Evolutionary conservation across 2,888 invertebrate species (phyloP), one percentile per base, ranked within the genome.

Genomic region (Drosophila sordidapex): DNA sequence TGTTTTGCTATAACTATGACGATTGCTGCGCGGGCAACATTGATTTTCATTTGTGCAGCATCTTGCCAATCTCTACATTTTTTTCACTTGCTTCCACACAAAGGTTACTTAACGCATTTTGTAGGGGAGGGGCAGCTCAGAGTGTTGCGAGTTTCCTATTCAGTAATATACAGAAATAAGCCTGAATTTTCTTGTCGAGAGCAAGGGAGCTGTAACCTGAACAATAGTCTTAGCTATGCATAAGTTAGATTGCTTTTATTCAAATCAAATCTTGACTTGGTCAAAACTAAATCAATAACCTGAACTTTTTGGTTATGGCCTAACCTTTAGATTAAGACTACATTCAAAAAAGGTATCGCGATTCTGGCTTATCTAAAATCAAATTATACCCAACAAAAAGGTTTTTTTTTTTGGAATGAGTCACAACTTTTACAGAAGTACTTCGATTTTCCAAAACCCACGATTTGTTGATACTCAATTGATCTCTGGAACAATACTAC

Each of bases 21-120:
- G n/a, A 13, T 13, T 25, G 31, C 40, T 29, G 43, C 29, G 69
- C 61, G 69, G 46, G 67, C 69, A 77, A 86, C 87, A 87, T 87
- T 86, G 87, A 87, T 87, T 87, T 87, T 84, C 86, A 81, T 86
- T 82, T 82, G 71, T 74, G 80, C 81, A 71, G 66, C 84, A 84
- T 72, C 77, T 79, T 83, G 84, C 56, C 69, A 74, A 67, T 56
- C 31, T 74, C 15, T 25, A 13, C 46, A 29, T 75, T n/a, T 46
- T 38, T 40, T 69, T 70, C 25, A 52, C 53, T 35, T 63, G 54
- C 61, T 36, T 35, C 18, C 13, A 49, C 62, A 66, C 29, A 74
- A 66, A 77, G 43, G 63, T 77, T 77, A 21, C 40, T 51, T 46
- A 66, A 67, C 43, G 57, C 43, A n/a, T 21, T 2, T 35, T 35